phyloP scores from a whole-genome alignment of 2,797 vertebrate genomes.

The Trematocara caparti region DNA sequence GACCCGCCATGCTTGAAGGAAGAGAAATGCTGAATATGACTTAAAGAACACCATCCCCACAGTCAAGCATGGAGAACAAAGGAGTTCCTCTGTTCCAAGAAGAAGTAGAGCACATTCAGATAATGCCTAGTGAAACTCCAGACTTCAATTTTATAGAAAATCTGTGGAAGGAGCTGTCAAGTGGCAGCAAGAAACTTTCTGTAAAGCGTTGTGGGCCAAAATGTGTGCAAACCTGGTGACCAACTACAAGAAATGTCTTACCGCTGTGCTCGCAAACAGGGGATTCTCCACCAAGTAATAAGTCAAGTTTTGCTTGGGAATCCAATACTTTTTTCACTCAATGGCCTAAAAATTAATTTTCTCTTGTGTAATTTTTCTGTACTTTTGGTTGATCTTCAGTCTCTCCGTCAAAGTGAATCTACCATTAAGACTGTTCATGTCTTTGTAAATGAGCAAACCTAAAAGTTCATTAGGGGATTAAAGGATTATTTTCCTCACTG shows the following conservation, averaged over 20 bases:
- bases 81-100: neutral
- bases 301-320: neutral
- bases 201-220: neutral
- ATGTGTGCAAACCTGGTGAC: neutral
- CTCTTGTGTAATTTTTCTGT: fast-evolving
- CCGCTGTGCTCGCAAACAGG: neutral
- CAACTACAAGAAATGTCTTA: neutral
- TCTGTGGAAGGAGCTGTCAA: neutral
- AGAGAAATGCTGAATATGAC: neutral
- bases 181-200: neutral
- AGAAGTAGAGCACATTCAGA: neutral
- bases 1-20: fast-evolving
- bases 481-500: neutral
- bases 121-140: neutral
- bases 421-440: neutral
- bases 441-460: neutral
- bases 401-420: neutral
- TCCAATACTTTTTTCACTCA: neutral
- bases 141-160: neutral
- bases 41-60: neutral
- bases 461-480: neutral
- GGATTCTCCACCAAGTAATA: neutral
- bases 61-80: neutral
- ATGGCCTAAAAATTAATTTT: fast-evolving
- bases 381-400: neutral